phyloP scores from a whole-genome alignment of 2,888 invertebrate species.

The Epicampocera succincta region DNA sequence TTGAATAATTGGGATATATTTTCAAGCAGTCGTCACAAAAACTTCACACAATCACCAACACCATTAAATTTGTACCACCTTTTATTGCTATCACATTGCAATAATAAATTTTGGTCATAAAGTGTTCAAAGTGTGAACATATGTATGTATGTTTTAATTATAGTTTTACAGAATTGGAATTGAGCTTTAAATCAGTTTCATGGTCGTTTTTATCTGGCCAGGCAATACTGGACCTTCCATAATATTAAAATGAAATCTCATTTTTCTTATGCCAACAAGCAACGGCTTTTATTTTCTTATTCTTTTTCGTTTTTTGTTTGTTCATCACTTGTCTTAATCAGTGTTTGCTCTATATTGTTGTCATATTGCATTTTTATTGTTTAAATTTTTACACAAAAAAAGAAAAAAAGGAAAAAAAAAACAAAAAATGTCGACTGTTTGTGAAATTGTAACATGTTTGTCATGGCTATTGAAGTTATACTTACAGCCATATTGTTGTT shows the following conservation, averaged over 20 bases:
- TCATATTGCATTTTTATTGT: constrained; percentile 41
- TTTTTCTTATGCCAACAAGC: not conserved
- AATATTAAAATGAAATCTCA: not conserved
- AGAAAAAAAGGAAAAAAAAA: constrained; percentile 14
- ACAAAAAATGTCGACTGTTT: constrained; percentile 27
- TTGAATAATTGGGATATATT: no score
- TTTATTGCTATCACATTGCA: no score
- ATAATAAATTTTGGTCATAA: no score
- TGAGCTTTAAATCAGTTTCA: no score
- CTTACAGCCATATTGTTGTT: not conserved
- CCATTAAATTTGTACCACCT: no score
- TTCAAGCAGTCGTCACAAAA: no score
- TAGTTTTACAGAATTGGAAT: no score
- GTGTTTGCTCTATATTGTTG: constrained; percentile 32
- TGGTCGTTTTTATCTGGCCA: no score
- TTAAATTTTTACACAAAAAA: constrained; percentile 50
- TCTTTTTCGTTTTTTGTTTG: not conserved
- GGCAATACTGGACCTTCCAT: not conserved
- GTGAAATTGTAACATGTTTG: constrained; percentile 47
- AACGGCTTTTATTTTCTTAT: not conserved
- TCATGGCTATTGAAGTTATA: constrained; percentile 30
- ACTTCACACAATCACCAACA: no score
- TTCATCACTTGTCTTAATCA: constrained; percentile 26
- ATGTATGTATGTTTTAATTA: no score
- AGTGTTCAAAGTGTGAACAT: no score